Percentiles rank a stretch among this genome's conserved stretches.
Conservation (phyloP, 2,797 vertebrate species). For the Poecilia picta region DNA sequence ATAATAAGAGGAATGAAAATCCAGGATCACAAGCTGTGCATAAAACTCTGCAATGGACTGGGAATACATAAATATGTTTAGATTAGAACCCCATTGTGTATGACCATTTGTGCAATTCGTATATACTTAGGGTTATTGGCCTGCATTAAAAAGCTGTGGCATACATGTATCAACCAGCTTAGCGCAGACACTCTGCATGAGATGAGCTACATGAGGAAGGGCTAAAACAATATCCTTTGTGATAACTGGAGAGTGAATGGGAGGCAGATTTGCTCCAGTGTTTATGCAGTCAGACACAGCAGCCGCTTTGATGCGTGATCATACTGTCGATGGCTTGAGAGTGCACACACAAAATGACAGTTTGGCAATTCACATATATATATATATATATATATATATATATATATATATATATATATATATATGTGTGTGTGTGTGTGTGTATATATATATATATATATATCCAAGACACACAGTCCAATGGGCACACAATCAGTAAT, state of each 20-base stretch:
- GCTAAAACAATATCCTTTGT: slow-evolving; percentile 77
- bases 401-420: slow-evolving; percentile 3
- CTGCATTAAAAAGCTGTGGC: slow-evolving; percentile 23
- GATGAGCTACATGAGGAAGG: slow-evolving; percentile 47
- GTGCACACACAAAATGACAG: slow-evolving; percentile 60
- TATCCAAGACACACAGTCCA: slow-evolving; percentile 32
- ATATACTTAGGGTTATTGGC: slow-evolving; percentile 55
- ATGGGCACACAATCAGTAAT: background rate
- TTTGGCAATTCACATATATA: slow-evolving; percentile 58
- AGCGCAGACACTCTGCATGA: slow-evolving; percentile 11
- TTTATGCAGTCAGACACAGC: slow-evolving; percentile 78
- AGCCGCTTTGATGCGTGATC: slow-evolving; percentile 73
- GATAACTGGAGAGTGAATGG: slow-evolving; percentile 67
- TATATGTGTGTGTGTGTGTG: too few species aligned
- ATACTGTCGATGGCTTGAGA: slow-evolving; percentile 71
- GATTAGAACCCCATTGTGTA: slow-evolving; percentile 16
- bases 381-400: background rate
- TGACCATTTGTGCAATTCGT: slow-evolving; percentile 12
- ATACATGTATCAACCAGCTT: slow-evolving; percentile 25
- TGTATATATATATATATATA: slow-evolving; percentile 32
- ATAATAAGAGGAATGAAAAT: slow-evolving; percentile 7
- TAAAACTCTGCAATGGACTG: background rate
- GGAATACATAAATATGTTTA: slow-evolving; percentile 19
- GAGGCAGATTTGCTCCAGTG: slow-evolving; percentile 71
- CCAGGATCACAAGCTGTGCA: slow-evolving; percentile 27